A percentile compares a stretch with the other conserved stretches of the same genome.
These are phyloP conservation scores for Oryzias curvinotus DNA, from an alignment of 2,113 vertebrate species.

Conservation along the genomic window DNA sequence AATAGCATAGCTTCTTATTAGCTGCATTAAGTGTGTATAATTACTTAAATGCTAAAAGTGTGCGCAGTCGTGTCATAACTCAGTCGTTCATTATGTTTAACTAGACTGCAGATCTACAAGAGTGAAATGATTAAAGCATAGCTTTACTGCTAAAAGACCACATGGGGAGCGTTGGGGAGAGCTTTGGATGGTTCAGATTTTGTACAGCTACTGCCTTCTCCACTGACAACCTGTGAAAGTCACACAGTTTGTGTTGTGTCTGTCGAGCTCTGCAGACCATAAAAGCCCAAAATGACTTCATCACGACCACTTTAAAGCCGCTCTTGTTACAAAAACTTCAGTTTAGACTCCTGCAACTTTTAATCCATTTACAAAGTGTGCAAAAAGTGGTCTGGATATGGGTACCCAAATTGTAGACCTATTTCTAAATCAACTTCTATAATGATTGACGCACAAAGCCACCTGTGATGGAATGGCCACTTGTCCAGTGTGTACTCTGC, in stretches of 20 bases:
- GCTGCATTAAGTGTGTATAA: conserved; percentile 46
- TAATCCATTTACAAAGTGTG: conserved; percentile 21
- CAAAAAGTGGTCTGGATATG: too few relatives aligned
- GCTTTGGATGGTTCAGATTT: conserved; percentile 8
- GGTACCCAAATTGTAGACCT: too few relatives aligned
- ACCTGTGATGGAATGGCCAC: too few relatives aligned
- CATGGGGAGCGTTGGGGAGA: neutral
- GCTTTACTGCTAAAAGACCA: neutral
- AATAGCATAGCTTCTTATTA: conserved; percentile 36
- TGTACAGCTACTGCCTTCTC: neutral
- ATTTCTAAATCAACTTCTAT: too few relatives aligned
- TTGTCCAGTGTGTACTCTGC: too few relatives aligned
- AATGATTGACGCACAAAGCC: too few relatives aligned
- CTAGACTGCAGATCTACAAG: conserved; percentile 9
- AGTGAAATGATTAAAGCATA: conserved; percentile 4
- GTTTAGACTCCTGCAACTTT: conserved; percentile 10
- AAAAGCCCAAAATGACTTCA: conserved; percentile 59
- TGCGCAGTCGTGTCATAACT: conserved; percentile 15
- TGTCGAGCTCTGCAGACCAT: conserved; percentile 54
- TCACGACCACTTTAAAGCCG: conserved; percentile 15
- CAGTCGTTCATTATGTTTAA: conserved; percentile 8
- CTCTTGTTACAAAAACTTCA: conserved; percentile 7
- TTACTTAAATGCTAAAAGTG: conserved; percentile 39
- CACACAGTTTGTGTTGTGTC: conserved; percentile 42
- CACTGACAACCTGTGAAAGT: conserved; percentile 54